phyloP scores from a whole-genome alignment of 37 sponge, comb jelly and placozoan species.

The Beroe forskalii region DNA sequence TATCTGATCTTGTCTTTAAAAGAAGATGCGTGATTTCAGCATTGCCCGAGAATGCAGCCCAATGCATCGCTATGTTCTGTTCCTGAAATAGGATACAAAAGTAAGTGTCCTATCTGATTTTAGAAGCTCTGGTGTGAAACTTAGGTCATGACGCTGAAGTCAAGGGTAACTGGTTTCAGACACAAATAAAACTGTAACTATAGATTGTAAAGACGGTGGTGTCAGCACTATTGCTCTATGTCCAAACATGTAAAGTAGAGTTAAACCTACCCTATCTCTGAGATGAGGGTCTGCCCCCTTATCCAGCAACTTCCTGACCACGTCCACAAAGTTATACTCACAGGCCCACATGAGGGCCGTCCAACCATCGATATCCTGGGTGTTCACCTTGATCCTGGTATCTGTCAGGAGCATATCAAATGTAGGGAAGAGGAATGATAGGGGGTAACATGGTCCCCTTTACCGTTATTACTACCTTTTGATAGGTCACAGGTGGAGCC shows the following conservation, averaged over 20 bases:
- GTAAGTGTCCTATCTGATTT: too few species aligned
- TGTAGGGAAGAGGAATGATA: too few species aligned
- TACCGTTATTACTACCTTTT: too few species aligned
- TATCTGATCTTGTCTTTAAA: background rate
- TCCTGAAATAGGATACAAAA: background rate
- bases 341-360: conserved; percentile 62
- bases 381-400: conserved; percentile 26
- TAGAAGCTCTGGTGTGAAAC: too few species aligned
- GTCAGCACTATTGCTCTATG: too few species aligned
- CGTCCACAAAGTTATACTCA: conserved; percentile 50
- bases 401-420: conserved; percentile 43
- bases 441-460: too few species aligned
- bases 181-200: too few species aligned
- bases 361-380: conserved; percentile 61
- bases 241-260: too few species aligned
- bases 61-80: conserved; percentile 53
- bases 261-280: conserved; percentile 37
- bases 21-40: conserved; percentile 1
- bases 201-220: too few species aligned
- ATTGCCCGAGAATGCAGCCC: conserved; percentile 58
- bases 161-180: too few species aligned
- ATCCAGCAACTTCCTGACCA: conserved; percentile 31
- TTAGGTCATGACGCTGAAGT: too few species aligned
- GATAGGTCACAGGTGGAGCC: too few species aligned
- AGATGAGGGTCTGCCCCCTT: conserved; percentile 27